A percentile compares a stretch with the other conserved stretches of the same genome.
Evolutionary conservation across 30 jellyfish, hydroid and myxozoan species (phyloP).

Genomic region (Chrysaora quinquecirrha): DNA sequence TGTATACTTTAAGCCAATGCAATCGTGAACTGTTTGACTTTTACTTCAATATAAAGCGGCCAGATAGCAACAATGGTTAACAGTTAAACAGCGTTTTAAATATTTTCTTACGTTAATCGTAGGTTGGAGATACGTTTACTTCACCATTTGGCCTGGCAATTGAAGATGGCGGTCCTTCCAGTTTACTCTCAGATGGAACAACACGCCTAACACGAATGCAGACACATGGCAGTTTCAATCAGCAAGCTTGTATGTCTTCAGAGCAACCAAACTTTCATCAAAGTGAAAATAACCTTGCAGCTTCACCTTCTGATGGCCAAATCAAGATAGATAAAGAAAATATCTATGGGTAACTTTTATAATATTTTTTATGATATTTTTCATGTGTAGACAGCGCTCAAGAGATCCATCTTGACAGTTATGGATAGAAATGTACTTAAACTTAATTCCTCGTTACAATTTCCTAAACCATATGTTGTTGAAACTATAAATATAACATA

Average conservation of each 20-base stretch:
- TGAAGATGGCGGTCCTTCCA: conserved; percentile 59
- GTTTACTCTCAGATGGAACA: conserved; percentile 55
- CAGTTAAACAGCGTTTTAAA: conserved; percentile 8
- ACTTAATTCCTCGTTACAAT: conserved; percentile 56
- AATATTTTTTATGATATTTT: conserved; percentile 23
- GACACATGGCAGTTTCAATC: conserved; percentile 20
- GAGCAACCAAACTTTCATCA: conserved; percentile 48
- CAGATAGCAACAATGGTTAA: conserved; percentile 19
- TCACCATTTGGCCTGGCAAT: conserved; percentile 61
- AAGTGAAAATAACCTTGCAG: conserved; percentile 52
- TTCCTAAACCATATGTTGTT: conserved; percentile 60
- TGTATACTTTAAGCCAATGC: not conserved
- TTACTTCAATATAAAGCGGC: not conserved
- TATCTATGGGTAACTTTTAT: conserved; percentile 74
- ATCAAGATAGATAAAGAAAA: conserved; percentile 87
- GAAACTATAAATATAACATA: conserved; percentile 31
- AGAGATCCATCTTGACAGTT: conserved; percentile 80
- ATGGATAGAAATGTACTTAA: conserved; percentile 70
- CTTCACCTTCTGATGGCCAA: conserved; percentile 74
- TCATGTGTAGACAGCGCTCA: conserved; percentile 84
- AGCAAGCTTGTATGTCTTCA: conserved; percentile 59
- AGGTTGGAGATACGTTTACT: conserved; percentile 63
- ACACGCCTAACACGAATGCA: conserved; percentile 59
- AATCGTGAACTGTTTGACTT: too few relatives aligned
- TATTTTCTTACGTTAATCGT: not conserved